Conservation (phyloP, 2,113 vertebrate genomes). For the Mus musculus region GRCm39 chr2:62422501-62423000, state of each 20-base stretch:
- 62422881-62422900: background rate
- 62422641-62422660: background rate
- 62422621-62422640: background rate
- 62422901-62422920: background rate
- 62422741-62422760: conserved; percentile 39
- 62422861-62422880: background rate
- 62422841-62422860: background rate
- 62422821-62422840: background rate
- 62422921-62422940: background rate
- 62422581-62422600: background rate
- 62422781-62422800: background rate
- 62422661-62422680: background rate
- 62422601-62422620: background rate
- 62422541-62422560: background rate
- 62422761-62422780: background rate
- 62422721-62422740: background rate
- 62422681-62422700: background rate
- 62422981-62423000: background rate
- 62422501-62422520: background rate
- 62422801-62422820: background rate
- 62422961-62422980: background rate
- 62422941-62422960: rapidly evolving
- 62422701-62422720: background rate
- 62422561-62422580: background rate
- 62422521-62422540: background rate